Evolutionary conservation across 2,888 invertebrate species (phyloP).

Genomic region (Thyatira batis): DNA sequence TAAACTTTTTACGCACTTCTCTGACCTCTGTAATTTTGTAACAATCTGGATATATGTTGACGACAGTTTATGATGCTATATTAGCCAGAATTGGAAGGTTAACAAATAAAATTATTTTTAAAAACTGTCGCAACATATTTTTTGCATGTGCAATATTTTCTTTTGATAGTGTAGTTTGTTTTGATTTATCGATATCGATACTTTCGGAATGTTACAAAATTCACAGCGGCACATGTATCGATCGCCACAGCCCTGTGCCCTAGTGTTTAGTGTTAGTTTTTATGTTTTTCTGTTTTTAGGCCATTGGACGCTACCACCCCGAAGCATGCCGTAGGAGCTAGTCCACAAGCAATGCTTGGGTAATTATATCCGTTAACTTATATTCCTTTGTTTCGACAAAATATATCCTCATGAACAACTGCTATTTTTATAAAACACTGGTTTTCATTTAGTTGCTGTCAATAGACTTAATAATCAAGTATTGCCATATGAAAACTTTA

Average conservation of each 20-base stretch:
- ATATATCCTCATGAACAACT: neutral
- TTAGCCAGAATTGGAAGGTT: too few relatives aligned
- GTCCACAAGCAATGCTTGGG: conserved; percentile 84
- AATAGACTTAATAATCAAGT: neutral
- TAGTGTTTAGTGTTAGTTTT: conserved; percentile 70
- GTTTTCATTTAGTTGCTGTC: neutral
- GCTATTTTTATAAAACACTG: neutral
- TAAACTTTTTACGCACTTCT: neutral
- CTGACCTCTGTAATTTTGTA: conserved; percentile 23
- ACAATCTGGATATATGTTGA: conserved; percentile 20
- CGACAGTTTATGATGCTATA: neutral
- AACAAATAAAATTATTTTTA: neutral
- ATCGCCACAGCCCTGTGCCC: conserved; percentile 34
- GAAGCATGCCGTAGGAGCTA: conserved; percentile 82
- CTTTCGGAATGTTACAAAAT: conserved; percentile 38
- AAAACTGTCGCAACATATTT: neutral
- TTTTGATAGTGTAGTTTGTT: neutral
- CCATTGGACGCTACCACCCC: conserved; percentile 83
- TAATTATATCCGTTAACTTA: conserved; percentile 76
- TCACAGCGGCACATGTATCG: conserved; percentile 28
- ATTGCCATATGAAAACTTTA: neutral
- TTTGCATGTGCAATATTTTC: neutral
- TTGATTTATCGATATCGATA: conserved; percentile 24
- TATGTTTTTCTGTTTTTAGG: conserved; percentile 84
- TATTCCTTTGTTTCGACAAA: conserved; percentile 24